Evolutionary conservation across 2,888 invertebrate genomes (phyloP).

Genomic region (Metacarcinus magister): DNA sequence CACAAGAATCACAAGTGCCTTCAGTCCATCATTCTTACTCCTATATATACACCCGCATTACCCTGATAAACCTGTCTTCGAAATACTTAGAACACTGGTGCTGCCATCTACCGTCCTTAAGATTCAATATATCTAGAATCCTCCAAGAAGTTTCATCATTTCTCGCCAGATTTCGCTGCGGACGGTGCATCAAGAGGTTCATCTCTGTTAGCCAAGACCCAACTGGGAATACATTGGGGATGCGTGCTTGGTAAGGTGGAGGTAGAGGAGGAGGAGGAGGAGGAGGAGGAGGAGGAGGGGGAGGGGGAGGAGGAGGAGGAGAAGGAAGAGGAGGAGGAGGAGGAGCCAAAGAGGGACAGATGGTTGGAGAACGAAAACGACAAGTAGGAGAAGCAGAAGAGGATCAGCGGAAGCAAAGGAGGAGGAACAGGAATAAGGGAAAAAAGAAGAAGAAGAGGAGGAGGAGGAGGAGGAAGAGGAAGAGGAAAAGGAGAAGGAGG

Average conservation of each 20-base stretch:
- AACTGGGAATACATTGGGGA: neutral
- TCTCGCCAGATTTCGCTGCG: neutral
- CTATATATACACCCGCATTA: too few species aligned
- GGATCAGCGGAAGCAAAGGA: neutral
- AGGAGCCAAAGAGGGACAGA: too few species aligned
- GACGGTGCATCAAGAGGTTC: neutral
- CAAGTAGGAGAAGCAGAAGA: neutral
- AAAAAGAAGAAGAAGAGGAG: too few species aligned
- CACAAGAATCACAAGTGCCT: neutral
- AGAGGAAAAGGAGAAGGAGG: neutral
- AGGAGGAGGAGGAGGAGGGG: conserved; percentile 26
- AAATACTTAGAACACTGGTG: neutral
- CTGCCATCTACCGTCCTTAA: neutral
- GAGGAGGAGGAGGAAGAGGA: neutral
- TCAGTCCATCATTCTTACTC: too few species aligned
- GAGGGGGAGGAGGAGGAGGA: neutral
- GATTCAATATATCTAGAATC: neutral
- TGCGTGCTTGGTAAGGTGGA: neutral
- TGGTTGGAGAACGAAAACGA: neutral
- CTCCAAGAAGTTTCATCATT: neutral
- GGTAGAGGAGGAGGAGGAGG: neutral
- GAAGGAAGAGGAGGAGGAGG: too few species aligned
- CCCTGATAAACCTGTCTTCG: too few species aligned
- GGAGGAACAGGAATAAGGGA: neutral
- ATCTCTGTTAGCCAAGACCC: neutral